These are phyloP conservation scores for Peromyscus eremicus DNA, from an alignment of 2,797 vertebrate species.

Conservation along the genomic window DNA sequence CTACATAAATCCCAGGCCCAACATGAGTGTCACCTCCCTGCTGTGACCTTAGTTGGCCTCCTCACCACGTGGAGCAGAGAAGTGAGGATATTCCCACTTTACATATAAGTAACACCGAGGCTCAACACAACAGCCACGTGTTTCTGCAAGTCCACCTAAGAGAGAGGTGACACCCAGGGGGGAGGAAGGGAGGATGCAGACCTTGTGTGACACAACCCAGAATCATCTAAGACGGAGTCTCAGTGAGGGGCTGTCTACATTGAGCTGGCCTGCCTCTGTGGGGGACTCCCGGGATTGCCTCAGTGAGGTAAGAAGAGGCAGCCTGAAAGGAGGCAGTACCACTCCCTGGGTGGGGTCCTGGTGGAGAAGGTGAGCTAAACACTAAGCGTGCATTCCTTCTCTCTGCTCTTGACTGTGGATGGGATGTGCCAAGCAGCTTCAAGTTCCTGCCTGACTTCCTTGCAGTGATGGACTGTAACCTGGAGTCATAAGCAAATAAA, in stretches of 20 bases:
- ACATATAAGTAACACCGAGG: neutral
- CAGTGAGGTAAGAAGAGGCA: neutral
- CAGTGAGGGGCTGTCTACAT: neutral
- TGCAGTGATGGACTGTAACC: neutral
- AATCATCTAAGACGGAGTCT: neutral
- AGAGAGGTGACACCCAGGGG: neutral
- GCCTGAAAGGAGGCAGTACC: neutral
- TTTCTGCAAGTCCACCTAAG: neutral
- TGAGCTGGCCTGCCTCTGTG: neutral
- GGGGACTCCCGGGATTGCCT: neutral
- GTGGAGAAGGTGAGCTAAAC: neutral
- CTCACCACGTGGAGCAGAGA: neutral
- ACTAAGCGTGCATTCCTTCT: neutral
- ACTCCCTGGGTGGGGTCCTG: neutral
- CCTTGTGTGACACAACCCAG: neutral
- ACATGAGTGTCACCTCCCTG: fast-evolving
- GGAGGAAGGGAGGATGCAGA: neutral
- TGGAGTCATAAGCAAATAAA: neutral
- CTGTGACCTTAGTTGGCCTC: neutral
- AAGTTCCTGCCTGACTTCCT: neutral
- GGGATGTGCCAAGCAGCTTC: neutral
- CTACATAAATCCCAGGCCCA: neutral
- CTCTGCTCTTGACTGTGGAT: neutral
- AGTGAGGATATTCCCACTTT: neutral
- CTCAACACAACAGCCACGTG: neutral